These are phyloP conservation scores for Clitarchus hookeri DNA, from an alignment of 2,888 invertebrate species.

Conservation along the genomic window DNA sequence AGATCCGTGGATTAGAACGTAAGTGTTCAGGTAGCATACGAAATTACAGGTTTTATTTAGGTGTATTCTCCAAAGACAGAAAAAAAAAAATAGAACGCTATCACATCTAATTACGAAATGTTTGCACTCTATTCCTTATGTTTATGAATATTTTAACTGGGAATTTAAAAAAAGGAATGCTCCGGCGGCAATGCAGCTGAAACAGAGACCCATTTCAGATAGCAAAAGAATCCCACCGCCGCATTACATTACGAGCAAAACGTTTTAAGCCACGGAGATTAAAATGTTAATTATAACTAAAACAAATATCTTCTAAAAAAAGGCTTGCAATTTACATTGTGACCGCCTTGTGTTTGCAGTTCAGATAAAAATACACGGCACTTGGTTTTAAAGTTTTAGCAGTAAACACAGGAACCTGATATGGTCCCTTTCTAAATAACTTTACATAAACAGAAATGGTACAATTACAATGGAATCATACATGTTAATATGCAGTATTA, in stretches of 20 bases:
- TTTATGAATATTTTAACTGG: slow-evolving; percentile 2
- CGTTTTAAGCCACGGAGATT: slow-evolving; percentile 24
- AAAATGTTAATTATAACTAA: slow-evolving; percentile 26
- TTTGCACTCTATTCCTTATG: slow-evolving; percentile 14
- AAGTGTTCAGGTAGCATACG: not conserved
- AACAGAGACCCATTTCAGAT: not conserved
- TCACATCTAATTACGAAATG: not conserved
- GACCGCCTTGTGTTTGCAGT: not conserved
- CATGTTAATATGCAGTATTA: not conserved
- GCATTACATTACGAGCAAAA: slow-evolving; percentile 12
- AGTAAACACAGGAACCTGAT: not conserved
- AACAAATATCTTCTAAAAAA: slow-evolving; percentile 7
- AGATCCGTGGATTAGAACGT: not conserved
- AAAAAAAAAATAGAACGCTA: not conserved
- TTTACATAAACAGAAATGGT: not conserved
- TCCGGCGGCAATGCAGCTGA: slow-evolving; percentile 1
- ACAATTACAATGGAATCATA: not conserved
- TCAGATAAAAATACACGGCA: slow-evolving; percentile 6
- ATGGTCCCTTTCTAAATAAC: not conserved
- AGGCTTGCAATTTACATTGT: slow-evolving; percentile 8
- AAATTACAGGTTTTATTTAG: not conserved
- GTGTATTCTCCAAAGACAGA: not conserved
- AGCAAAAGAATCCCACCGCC: not conserved
- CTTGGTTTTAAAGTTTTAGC: slow-evolving; percentile 3
- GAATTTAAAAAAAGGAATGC: not conserved